phyloP scores from a whole-genome alignment of 1,140 invertebrate genomes.

The Aethina tumida region DNA sequence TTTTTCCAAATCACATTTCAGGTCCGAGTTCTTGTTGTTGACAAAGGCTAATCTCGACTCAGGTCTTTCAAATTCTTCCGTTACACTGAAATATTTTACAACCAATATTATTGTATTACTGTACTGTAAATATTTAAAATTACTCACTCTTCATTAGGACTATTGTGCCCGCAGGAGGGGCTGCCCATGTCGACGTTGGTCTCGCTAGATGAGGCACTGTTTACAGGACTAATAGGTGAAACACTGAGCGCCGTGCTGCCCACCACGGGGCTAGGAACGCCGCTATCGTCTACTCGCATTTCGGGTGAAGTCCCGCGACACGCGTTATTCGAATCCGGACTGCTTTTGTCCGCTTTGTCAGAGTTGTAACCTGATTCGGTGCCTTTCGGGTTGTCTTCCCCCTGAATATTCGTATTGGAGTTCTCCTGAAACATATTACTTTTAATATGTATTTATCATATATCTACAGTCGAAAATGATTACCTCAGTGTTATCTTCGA shows the following conservation, averaged over 20 bases:
- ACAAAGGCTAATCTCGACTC: slow-evolving; percentile 42
- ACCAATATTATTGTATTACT: slow-evolving; percentile 1
- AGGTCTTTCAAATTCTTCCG: slow-evolving; percentile 39
- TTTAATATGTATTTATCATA: too few species aligned
- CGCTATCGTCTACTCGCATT: slow-evolving; percentile 37
- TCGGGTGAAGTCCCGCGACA: slow-evolving; percentile 21
- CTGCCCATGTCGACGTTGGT: slow-evolving; percentile 43
- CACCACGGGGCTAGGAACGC: slow-evolving; percentile 44
- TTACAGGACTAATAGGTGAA: slow-evolving; percentile 28
- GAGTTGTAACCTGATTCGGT: slow-evolving; percentile 62
- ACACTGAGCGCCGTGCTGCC: slow-evolving; percentile 33
- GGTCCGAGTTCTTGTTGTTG: slow-evolving; percentile 24
- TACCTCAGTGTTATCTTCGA: slow-evolving; percentile 68
- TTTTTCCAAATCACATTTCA: slow-evolving; percentile 31
- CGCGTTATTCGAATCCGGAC: slow-evolving; percentile 27
- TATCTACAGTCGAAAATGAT: too few species aligned
- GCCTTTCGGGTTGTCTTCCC: slow-evolving; percentile 33
- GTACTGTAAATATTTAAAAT: background rate
- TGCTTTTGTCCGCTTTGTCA: slow-evolving; percentile 43
- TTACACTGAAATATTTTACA: slow-evolving; percentile 14
- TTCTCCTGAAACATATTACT: too few species aligned
- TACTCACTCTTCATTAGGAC: slow-evolving; percentile 24
- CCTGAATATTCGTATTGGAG: slow-evolving; percentile 23
- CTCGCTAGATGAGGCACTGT: slow-evolving; percentile 44
- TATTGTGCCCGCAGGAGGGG: slow-evolving; percentile 28